phyloP scores from a whole-genome alignment of 2,888 invertebrate species.

The Rambutsinella grinnellia region DNA sequence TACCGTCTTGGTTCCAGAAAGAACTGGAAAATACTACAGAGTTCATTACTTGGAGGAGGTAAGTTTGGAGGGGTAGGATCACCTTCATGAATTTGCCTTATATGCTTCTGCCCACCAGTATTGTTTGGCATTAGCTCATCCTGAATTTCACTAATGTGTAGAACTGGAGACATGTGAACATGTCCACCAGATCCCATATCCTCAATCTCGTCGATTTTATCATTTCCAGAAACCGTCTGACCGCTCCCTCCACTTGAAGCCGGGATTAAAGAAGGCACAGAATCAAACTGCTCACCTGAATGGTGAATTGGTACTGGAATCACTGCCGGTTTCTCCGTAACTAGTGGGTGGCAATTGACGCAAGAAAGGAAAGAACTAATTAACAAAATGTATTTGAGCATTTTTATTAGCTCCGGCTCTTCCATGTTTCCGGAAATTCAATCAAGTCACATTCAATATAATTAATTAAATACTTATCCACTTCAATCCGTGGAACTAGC shows the following conservation, averaged over 20 bases:
- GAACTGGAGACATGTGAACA: slow-evolving; percentile 32
- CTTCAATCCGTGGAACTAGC: neutral
- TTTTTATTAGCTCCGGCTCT: slow-evolving; percentile 53
- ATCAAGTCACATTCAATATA: neutral
- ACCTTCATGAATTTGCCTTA: slow-evolving; percentile 34
- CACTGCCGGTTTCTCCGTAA: slow-evolving; percentile 31
- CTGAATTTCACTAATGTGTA: slow-evolving; percentile 22
- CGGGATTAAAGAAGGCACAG: slow-evolving; percentile 13
- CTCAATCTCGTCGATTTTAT: neutral
- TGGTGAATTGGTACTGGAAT: slow-evolving; percentile 37
- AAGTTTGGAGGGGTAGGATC: neutral
- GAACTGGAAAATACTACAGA: slow-evolving; percentile 59
- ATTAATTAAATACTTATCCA: neutral
- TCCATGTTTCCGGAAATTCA: slow-evolving; percentile 28
- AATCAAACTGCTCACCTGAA: slow-evolving; percentile 24
- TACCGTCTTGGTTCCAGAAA: slow-evolving; percentile 56
- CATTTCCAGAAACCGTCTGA: slow-evolving; percentile 7
- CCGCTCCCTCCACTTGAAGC: neutral
- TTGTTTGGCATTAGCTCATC: slow-evolving; percentile 13
- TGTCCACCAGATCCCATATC: neutral
- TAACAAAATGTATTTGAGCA: slow-evolving; percentile 52
- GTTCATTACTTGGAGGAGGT: slow-evolving; percentile 44
- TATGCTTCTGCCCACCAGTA: slow-evolving; percentile 54
- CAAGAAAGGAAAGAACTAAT: neutral
- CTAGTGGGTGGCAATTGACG: slow-evolving; percentile 38